phyloP scores from a whole-genome alignment of 1,140 invertebrate species.

The Triops longicaudatus region DNA sequence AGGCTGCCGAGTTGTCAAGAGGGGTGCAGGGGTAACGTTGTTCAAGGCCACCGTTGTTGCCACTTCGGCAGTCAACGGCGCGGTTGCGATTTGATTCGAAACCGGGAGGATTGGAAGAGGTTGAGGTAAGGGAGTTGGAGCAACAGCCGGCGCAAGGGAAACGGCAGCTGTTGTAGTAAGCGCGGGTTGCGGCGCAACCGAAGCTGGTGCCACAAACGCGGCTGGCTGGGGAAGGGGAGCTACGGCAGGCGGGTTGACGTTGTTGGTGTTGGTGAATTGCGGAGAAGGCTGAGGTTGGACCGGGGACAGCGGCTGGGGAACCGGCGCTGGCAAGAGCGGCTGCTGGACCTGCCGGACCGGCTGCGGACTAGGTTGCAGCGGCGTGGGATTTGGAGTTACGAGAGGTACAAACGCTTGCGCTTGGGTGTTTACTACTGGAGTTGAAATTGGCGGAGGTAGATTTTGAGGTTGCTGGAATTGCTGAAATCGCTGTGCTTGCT shows the following conservation, averaged over 20 bases:
- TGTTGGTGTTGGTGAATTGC: background rate
- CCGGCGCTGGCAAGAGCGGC: background rate
- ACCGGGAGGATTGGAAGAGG: background rate
- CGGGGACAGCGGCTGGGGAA: background rate
- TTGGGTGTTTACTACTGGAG: background rate
- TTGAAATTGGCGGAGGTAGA: background rate
- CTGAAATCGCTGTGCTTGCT: slow-evolving; percentile 13
- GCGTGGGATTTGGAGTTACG: background rate
- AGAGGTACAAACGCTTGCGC: background rate
- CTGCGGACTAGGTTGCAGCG: too few species aligned
- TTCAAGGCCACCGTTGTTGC: background rate
- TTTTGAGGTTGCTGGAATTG: slow-evolving; percentile 19
- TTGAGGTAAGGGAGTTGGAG: background rate
- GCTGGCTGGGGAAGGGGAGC: background rate
- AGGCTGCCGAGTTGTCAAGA: slow-evolving; percentile 24
- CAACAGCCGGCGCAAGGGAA: background rate
- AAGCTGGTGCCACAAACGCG: background rate
- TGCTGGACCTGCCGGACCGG: too few species aligned
- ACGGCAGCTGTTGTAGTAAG: background rate
- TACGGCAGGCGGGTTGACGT: background rate
- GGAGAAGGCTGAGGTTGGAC: slow-evolving; percentile 9
- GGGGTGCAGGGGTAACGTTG: background rate
- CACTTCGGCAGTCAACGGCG: background rate
- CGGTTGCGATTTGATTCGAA: background rate
- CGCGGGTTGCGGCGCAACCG: background rate